Conservation (phyloP, 2,888 invertebrate genomes). For the Amblyjoppa fuscipennis region DNA sequence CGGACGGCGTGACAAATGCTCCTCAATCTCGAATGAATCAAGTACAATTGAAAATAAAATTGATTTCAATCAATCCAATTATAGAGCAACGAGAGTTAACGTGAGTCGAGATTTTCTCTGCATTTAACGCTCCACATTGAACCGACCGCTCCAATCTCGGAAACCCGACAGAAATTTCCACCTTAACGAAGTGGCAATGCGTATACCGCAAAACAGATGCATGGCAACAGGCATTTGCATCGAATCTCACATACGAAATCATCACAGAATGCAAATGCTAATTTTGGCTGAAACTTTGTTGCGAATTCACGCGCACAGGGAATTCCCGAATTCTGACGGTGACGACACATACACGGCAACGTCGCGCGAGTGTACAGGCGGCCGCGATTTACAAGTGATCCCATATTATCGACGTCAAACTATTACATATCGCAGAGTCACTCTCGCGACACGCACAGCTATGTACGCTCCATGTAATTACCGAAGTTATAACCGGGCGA, state of each 20-base stretch:
- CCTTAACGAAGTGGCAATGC: neutral
- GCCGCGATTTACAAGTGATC: conserved; percentile 17
- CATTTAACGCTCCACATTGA: neutral
- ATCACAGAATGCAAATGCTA: conserved; percentile 14
- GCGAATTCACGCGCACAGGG: neutral
- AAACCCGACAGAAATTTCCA: neutral
- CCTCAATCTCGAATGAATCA: conserved; percentile 12
- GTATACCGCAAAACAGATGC: neutral
- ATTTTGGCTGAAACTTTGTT: conserved; percentile 12
- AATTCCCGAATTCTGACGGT: neutral
- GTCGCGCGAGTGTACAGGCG: neutral
- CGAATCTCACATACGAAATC: conserved; percentile 9
- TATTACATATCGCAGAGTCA: conserved; percentile 15
- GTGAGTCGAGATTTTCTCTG: neutral
- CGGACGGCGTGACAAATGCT: neutral
- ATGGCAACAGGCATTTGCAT: neutral
- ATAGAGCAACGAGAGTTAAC: neutral
- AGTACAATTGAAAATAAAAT: neutral
- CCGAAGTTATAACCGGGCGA: conserved; percentile 35
- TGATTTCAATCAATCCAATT: neutral
- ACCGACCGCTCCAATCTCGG: neutral
- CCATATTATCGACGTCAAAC: conserved; percentile 18
- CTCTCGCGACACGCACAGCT: neutral
- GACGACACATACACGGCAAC: neutral
- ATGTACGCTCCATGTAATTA: conserved; percentile 22